A percentile compares a stretch with the other conserved stretches of the same genome.
These are phyloP conservation scores for Oreortyx pictus DNA, from an alignment of 2,797 vertebrate species.

Conservation along the genomic window DNA sequence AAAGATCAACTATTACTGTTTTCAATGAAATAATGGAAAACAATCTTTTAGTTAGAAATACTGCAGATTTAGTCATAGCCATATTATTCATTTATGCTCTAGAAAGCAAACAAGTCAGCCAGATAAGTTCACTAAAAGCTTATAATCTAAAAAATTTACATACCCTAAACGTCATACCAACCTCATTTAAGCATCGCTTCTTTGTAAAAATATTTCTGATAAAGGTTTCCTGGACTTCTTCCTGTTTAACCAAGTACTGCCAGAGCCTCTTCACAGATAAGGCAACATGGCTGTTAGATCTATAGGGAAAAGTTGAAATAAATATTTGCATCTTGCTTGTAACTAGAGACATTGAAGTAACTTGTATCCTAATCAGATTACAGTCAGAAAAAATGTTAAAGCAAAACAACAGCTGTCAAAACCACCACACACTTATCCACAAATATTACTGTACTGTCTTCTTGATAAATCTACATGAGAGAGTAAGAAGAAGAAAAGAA, in stretches of 20 bases:
- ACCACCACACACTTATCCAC: neutral
- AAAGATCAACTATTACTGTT: neutral
- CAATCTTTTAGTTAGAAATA: neutral
- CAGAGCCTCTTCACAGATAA: conserved; percentile 94
- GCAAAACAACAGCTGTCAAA: neutral
- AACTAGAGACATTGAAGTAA: neutral
- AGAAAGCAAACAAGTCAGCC: neutral
- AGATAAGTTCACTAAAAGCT: neutral
- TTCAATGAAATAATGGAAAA: neutral
- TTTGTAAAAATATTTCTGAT: conserved; percentile 96
- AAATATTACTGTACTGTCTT: neutral
- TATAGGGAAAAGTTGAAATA: conserved; percentile 65
- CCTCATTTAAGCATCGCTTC: conserved; percentile 89
- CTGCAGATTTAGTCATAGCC: neutral
- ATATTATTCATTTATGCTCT: neutral
- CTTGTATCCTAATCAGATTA: neutral
- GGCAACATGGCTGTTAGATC: conserved; percentile 86
- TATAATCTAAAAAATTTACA: neutral
- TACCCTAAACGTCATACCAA: conserved; percentile 62
- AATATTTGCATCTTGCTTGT: neutral
- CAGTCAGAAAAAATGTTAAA: neutral
- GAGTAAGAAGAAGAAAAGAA: neutral
- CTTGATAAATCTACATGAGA: neutral
- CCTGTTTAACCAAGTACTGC: conserved; percentile 96
- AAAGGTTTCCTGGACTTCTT: conserved; percentile 95